These are phyloP conservation scores for Cyprinodon diabolis DNA, from an alignment of 2,797 vertebrate species.

Conservation along the genomic window DNA sequence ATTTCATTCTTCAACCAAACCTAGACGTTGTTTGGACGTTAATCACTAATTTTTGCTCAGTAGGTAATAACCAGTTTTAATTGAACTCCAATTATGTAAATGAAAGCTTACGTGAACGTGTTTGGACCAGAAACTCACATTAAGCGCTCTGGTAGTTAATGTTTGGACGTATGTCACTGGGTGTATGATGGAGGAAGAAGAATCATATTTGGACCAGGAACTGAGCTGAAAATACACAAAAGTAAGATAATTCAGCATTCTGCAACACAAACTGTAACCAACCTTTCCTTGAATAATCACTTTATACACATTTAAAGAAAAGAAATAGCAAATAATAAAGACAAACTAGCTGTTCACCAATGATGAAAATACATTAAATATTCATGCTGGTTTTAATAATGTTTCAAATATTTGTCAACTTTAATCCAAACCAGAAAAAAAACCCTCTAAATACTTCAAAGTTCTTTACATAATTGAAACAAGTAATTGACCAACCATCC, in stretches of 20 bases:
- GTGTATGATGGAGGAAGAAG: background rate
- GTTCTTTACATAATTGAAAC: background rate
- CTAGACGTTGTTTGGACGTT: too few relatives aligned
- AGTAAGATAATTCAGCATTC: background rate
- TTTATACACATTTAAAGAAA: background rate
- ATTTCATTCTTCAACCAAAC: too few relatives aligned
- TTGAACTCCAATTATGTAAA: background rate
- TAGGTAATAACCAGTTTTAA: background rate
- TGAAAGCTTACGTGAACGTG: background rate
- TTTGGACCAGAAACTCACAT: background rate
- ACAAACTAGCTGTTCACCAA: too few relatives aligned
- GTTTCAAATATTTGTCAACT: background rate
- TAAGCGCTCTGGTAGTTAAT: background rate
- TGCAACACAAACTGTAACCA: background rate
- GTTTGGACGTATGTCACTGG: background rate
- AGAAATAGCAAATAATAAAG: background rate
- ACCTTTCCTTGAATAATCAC: background rate
- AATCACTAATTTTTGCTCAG: too few relatives aligned
- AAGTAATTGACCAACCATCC: background rate
- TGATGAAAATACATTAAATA: background rate
- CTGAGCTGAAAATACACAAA: background rate
- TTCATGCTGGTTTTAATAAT: background rate
- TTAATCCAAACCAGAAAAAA: background rate
- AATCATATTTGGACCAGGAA: background rate
- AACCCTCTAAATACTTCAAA: background rate